Conservation (phyloP, 2,888 invertebrate species). For the Acronicta leporina region DNA sequence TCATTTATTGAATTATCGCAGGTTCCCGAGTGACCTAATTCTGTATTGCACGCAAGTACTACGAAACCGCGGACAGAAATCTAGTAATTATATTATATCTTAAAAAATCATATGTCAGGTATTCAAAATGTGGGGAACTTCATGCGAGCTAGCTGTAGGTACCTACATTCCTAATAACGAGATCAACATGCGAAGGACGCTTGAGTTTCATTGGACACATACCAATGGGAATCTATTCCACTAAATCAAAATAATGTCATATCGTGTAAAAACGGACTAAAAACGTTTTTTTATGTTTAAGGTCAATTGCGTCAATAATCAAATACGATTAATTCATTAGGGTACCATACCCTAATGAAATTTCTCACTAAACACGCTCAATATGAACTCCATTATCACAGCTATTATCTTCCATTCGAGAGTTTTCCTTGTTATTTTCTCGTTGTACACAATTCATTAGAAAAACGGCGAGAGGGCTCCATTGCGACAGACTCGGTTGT, state of each 20-base stretch:
- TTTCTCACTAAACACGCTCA: slow-evolving; percentile 47
- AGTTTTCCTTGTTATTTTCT: slow-evolving; percentile 54
- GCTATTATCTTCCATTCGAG: slow-evolving; percentile 48
- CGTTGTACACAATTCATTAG: slow-evolving; percentile 55
- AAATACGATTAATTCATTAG: slow-evolving; percentile 32
- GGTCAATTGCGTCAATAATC: slow-evolving; percentile 16
- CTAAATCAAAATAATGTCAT: slow-evolving; percentile 14
- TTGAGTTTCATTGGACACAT: background rate
- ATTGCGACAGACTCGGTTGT: slow-evolving; percentile 64
- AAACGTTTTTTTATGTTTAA: slow-evolving; percentile 8
- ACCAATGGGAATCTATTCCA: slow-evolving; percentile 3
- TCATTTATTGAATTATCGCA: no score
- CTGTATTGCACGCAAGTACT: no score
- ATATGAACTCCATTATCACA: slow-evolving; percentile 53
- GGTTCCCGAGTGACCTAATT: no score
- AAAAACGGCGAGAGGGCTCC: slow-evolving; percentile 61
- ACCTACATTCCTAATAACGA: no score
- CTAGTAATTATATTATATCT: no score
- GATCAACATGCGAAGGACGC: no score
- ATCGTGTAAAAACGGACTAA: background rate
- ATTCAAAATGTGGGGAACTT: no score
- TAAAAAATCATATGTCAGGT: no score
- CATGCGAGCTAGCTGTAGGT: no score
- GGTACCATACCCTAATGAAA: slow-evolving; percentile 24
- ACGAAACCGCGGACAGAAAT: no score